Evolutionary conservation across 2,113 vertebrate species (phyloP), one percentile per base, ranked within the genome.

Genomic region (Leiothrix lutea): DNA sequence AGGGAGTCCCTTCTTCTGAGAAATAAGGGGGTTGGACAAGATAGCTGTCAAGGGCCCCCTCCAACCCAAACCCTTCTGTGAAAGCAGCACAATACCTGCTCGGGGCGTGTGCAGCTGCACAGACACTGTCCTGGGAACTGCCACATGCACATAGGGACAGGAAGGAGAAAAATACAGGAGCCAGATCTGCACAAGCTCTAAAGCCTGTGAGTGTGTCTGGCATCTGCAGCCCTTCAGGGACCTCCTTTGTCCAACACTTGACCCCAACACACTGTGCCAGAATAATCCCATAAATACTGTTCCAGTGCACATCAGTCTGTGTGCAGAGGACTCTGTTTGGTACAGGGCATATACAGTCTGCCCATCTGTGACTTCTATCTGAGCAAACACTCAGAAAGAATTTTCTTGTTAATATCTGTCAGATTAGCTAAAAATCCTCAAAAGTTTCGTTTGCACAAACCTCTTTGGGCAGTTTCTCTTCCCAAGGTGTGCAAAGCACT

Each of bases 131-230:
- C 74, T 58, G 74, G 38, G 11, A 42, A 35, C 9, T 4, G 9
- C 2, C n/a, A n/a, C 0, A 0, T 36, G 79, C 23, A n/a, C 26
- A 38, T 0, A 31, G 18, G 35, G 33, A 14, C 8, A 12, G 71
- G n/a, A 36, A 71, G 50, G 22, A 47, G 38, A 36, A 50, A 42
- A 51, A 25, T 1, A 2, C 2, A 3, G 69, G 33, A 86, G 14
- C 10, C 64, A 40, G 57, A 6, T 24, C 44, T 75, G 51, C 24
- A 67, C 35, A n/a, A 42, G 50, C 48, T n/a, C 29, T 40, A 47
- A 50, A 56, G 38, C 25, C 31, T 29, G 13, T 20, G n/a, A 21
- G 29, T 8, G 62, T 48, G 29, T 38, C 71, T 50, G 40, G 44
- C 66, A 62, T 13, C 77, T 50, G 47, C 81, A 94, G 47, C 29